Percentiles rank a stretch among this genome's conserved stretches.
These are phyloP conservation scores for Lytechinus pictus DNA, from an alignment of 35 echinoderm and acorn worm species.

Conservation along the genomic window DNA sequence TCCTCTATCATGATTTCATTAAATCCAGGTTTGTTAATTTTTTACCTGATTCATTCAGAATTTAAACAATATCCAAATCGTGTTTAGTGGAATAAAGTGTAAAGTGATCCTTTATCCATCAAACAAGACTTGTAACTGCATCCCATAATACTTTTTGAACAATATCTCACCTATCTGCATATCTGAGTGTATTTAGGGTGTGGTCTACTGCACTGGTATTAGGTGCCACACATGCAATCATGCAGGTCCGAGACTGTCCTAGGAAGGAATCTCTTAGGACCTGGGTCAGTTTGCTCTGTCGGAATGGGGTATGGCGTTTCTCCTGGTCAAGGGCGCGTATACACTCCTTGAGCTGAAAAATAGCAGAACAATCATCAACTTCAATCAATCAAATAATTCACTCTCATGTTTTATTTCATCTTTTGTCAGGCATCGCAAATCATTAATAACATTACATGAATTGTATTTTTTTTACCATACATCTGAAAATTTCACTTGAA, in stretches of 20 bases:
- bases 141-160: background rate
- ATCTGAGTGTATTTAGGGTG: conserved; percentile 96
- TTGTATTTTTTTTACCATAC: too few relatives aligned
- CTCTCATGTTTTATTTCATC: too few relatives aligned
- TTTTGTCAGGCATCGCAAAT: too few relatives aligned
- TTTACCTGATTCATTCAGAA: too few relatives aligned
- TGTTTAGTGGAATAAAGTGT: too few relatives aligned
- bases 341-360: conserved; percentile 88
- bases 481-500: too few relatives aligned
- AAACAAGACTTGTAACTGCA: background rate
- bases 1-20: too few relatives aligned
- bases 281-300: conserved; percentile 97
- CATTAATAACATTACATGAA: too few relatives aligned
- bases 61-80: too few relatives aligned
- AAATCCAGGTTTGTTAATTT: too few relatives aligned
- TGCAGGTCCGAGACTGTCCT: conserved; percentile 83
- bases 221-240: conserved; percentile 88
- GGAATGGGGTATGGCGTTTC: conserved; percentile 87
- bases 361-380: background rate
- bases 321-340: conserved; percentile 96
- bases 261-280: conserved; percentile 88
- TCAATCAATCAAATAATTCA: background rate
- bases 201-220: conserved; percentile 71
- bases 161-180: conserved; percentile 85
- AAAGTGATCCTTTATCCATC: too few relatives aligned